These are phyloP conservation scores for Guaruba guarouba DNA, from an alignment of 2,113 vertebrate genomes.

Conservation along the genomic window DNA sequence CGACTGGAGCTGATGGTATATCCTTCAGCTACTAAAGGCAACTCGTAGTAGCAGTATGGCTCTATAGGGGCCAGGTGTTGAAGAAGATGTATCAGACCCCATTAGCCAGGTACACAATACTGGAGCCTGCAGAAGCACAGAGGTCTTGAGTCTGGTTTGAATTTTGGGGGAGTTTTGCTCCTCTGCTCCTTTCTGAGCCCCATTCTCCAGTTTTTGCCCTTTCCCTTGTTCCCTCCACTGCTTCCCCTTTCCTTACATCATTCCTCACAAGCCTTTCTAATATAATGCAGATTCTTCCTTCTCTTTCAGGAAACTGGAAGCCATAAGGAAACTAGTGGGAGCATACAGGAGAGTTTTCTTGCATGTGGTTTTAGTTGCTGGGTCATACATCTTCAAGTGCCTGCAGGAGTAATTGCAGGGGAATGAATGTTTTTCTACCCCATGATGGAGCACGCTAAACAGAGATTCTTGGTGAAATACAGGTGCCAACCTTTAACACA, in stretches of 20 bases:
- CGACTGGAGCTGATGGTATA: background rate
- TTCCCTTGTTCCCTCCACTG: background rate
- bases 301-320: background rate
- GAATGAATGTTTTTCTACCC: background rate
- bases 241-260: background rate
- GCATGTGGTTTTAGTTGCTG: background rate
- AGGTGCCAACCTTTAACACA: accelerated
- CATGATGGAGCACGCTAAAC: background rate
- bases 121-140: background rate
- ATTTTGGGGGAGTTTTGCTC: background rate
- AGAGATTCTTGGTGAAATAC: background rate
- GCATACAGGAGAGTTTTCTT: background rate
- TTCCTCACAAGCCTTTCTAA: background rate
- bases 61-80: accelerated
- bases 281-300: background rate
- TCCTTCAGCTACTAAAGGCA: background rate
- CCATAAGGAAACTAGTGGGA: background rate
- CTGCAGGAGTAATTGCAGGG: background rate
- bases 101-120: background rate
- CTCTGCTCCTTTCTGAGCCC: background rate
- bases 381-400: background rate
- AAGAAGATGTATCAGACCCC: background rate
- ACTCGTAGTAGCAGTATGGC: background rate
- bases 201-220: background rate
- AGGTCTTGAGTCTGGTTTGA: background rate